Evolutionary conservation across 2,797 vertebrate genomes (phyloP), one percentile per base, ranked within the genome.

Genomic region (Urocyon cinereoargenteus): DNA sequence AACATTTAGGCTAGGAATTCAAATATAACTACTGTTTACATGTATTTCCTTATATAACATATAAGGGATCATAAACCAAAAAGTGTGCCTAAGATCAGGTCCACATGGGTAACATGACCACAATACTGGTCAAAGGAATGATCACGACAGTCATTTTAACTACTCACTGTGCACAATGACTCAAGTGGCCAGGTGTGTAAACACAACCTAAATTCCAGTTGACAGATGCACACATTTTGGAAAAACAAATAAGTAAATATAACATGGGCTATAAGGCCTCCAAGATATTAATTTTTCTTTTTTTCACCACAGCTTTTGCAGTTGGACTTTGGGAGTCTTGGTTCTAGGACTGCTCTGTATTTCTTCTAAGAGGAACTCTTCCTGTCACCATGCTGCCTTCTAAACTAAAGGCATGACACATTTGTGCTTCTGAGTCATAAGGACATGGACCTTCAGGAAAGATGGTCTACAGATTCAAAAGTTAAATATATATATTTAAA

Each of bases 201-300:
- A 91, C 18, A 70, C 86, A 77, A 84, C n/a, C 36, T 95, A 87
- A 91, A 96, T 97, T 93, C 96, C 94, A 98, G 93, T 40, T 96
- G 92, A 94, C 53, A 61, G 40, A 79, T 22, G 57, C n/a, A 86
- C 34, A 93, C 24, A 26, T n/a, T 90, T 94, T 95, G 49, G 55
- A 91, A 97, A 93, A 92, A 73, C n/a, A 96, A 94, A 5, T 78
- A 72, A 88, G 5, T 53, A 91, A 94, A 55, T 73, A 81, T 34
- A 88, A 86, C 18, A n/a, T 40, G 68, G 68, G 93, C 83, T 82
- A 77, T 53, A 86, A 87, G 81, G 85, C 62, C 88, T 93, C 82
- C 45, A 70, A 62, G 70, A 86, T 36, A 62, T 1, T 59, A 49
- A 26, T 61, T 91, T 89, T 86, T 94, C 81, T 53, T 86, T 73